These are phyloP conservation scores for Helostoma temminkii DNA, from an alignment of 2,797 vertebrate species.

Conservation along the genomic window DNA sequence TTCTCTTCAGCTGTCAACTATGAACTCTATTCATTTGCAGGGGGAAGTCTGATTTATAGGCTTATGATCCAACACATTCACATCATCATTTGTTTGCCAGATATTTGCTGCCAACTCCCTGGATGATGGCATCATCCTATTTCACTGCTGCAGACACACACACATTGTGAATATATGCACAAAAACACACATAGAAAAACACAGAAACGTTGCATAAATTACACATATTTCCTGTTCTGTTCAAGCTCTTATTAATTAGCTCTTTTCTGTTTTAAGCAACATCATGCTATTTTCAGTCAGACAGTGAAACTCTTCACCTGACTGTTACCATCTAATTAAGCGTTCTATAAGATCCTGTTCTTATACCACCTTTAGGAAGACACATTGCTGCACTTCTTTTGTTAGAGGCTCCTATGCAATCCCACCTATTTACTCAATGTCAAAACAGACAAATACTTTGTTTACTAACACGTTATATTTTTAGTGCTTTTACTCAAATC, in stretches of 20 bases:
- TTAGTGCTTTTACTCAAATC: slow-evolving; percentile 77
- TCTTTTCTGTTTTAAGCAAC: slow-evolving; percentile 7
- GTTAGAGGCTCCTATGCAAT: slow-evolving; percentile 40
- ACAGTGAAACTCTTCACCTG: slow-evolving; percentile 49
- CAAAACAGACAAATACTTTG: slow-evolving; percentile 64
- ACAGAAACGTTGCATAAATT: not conserved
- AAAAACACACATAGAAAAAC: slow-evolving; percentile 7
- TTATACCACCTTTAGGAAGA: slow-evolving; percentile 50
- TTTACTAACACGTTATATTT: slow-evolving; percentile 68
- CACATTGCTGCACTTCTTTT: slow-evolving; percentile 33
- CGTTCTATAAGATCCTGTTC: slow-evolving; percentile 56
- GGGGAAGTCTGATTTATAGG: slow-evolving; percentile 75
- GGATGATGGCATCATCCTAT: slow-evolving; percentile 68
- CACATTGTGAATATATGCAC: slow-evolving; percentile 13
- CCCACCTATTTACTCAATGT: slow-evolving; percentile 51
- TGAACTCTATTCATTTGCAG: slow-evolving; percentile 79
- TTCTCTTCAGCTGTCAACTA: slow-evolving; percentile 68
- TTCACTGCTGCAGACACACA: slow-evolving; percentile 40
- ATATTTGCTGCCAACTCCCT: slow-evolving; percentile 78
- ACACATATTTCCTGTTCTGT: not conserved
- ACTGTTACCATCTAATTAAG: slow-evolving; percentile 63
- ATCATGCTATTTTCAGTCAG: slow-evolving; percentile 49
- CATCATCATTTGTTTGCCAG: slow-evolving; percentile 80
- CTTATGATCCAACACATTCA: slow-evolving; percentile 72
- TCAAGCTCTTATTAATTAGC: not conserved